Evolutionary conservation across 2,888 invertebrate genomes (phyloP).

Genomic region (Drosophila ezoana): DNA sequence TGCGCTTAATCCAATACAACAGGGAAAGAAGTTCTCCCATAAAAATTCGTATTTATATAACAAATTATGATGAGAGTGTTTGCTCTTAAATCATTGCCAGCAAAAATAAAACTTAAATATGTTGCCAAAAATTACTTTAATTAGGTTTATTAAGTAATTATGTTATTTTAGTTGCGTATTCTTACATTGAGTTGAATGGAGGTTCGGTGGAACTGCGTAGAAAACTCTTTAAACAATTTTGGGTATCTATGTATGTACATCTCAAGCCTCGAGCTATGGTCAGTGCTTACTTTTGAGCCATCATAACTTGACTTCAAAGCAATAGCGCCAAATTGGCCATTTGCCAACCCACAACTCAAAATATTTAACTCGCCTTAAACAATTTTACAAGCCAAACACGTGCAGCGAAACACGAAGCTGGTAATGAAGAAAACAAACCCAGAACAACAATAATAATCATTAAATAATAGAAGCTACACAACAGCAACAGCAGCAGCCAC

Average conservation of each 20-base stretch:
- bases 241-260: not conserved
- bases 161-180: conserved; percentile 4
- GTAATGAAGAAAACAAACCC: conserved; percentile 38
- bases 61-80: too few species aligned
- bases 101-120: not conserved
- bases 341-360: conserved; percentile 42
- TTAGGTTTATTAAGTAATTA: conserved; percentile 23
- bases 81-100: not conserved
- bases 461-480: conserved; percentile 51
- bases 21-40: too few species aligned
- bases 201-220: not conserved
- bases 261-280: not conserved
- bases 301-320: conserved; percentile 44
- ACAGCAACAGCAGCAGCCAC: conserved; percentile 14
- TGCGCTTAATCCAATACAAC: too few species aligned
- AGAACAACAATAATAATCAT: conserved; percentile 60
- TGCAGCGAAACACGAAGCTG: conserved; percentile 54
- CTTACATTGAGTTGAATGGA: conserved; percentile 8
- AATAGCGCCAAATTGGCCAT: conserved; percentile 37
- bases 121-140: not conserved
- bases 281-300: conserved; percentile 2
- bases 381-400: conserved; percentile 64
- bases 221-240: not conserved
- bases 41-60: too few species aligned
- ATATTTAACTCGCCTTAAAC: conserved; percentile 33